These are phyloP conservation scores for Xenopus laevis DNA, from an alignment of 2,113 vertebrate species.

Conservation along the genomic window DNA sequence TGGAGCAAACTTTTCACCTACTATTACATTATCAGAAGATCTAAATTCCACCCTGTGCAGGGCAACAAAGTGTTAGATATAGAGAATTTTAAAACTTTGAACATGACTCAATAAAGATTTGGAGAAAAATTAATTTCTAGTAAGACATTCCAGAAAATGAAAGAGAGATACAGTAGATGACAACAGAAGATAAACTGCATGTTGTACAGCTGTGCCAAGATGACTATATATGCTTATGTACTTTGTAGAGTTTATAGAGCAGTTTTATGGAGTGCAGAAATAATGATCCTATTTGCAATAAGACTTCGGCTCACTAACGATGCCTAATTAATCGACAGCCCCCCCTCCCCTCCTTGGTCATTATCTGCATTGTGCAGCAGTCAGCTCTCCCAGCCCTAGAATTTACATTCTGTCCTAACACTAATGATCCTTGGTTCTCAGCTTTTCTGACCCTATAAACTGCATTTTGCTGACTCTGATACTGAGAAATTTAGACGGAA, in stretches of 20 bases:
- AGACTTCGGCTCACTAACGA: conserved; percentile 30
- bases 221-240: neutral
- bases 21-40: no score
- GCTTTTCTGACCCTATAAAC: neutral
- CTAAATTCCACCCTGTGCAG: no score
- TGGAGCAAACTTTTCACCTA: no score
- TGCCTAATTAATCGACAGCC: conserved; percentile 27
- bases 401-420: conserved; percentile 27
- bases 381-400: conserved; percentile 17
- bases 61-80: no score
- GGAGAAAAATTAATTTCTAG: no score
- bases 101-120: no score
- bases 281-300: conserved; percentile 34
- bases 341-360: conserved; percentile 21
- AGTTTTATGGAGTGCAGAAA: conserved; percentile 25
- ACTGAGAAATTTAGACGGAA: neutral
- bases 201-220: neutral
- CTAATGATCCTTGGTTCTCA: conserved; percentile 10
- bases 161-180: no score
- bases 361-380: conserved; percentile 38
- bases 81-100: no score
- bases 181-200: neutral
- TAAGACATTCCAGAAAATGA: no score
- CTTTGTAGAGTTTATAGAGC: conserved; percentile 5
- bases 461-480: neutral